Evolutionary conservation across 1,140 invertebrate genomes (phyloP), one percentile per base, ranked within the genome.

Genomic region (Bombus superbus): DNA sequence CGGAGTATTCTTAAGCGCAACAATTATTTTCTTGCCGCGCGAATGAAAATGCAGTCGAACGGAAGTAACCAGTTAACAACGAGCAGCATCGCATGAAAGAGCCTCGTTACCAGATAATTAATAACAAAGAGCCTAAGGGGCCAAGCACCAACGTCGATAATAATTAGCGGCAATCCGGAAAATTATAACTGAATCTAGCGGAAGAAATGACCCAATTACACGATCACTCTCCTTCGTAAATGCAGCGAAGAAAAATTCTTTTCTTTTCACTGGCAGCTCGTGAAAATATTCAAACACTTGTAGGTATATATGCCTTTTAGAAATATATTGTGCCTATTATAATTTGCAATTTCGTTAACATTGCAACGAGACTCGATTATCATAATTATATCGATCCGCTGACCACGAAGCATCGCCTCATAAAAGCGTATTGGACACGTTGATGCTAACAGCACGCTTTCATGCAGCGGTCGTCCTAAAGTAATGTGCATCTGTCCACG

Each of bases 151-250:
- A 28, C 9, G 57, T 35, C 6, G 42, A 75, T 68, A 81, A 81
- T 68, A 73, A 81, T 76, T 83, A 72, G 10, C 53, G 40, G 32
- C 47, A 42, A 32, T 62, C 69, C n/a, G 25, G 38, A 22, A 64
- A 83, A 53, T 76, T 42, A 35, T 13, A 22, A 74, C 32, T 25
- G 69, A 18, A 28, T 57, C 22, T n/a, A 22, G 35, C 42, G 28
- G 35, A 73, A 81, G 53, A 73, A 62, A 28, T 42, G 80, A n/a
- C 18, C n/a, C 47, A 72, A 81, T 73, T 72, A 57, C 68, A 44
- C 10, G 28, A 59, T 40, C 66, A 32, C 32, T 22, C 6, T 22
- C 2, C 1, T 32, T 68, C 18, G 35, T 35, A 18, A 35, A 68
- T 44, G 69, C n/a, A 32, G 0, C n/a, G n/a, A 64, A n/a, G n/a